Evolutionary conservation across 2,888 invertebrate genomes (phyloP).

Genomic region (Horisme vitalbata): DNA sequence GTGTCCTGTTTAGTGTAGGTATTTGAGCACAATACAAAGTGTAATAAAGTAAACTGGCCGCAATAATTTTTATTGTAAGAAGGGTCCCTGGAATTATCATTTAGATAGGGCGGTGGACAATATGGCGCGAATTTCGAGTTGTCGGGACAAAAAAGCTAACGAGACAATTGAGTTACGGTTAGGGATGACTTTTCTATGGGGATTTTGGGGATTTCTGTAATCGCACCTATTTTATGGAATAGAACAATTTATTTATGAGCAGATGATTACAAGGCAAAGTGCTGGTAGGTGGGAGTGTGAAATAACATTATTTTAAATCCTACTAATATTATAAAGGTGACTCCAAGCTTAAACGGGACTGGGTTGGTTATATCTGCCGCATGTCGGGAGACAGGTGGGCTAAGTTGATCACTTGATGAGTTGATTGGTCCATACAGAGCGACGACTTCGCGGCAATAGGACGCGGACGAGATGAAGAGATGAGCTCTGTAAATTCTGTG

Average conservation of each 20-base stretch:
- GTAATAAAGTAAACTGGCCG: slow-evolving; percentile 81
- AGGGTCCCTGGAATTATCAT: slow-evolving; percentile 78
- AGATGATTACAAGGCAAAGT: too few relatives aligned
- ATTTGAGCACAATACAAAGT: slow-evolving; percentile 76
- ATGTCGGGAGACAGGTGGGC: too few relatives aligned
- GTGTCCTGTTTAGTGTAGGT: slow-evolving; percentile 43
- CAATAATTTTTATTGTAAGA: slow-evolving; percentile 81
- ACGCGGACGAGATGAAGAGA: too few relatives aligned
- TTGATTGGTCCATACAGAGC: too few relatives aligned
- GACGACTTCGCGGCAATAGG: too few relatives aligned
- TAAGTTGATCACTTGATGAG: too few relatives aligned
- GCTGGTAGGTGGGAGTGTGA: too few relatives aligned
- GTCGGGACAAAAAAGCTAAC: slow-evolving; percentile 56
- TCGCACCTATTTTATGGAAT: slow-evolving; percentile 56
- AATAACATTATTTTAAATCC: too few relatives aligned
- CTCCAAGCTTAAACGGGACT: too few relatives aligned
- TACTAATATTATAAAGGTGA: too few relatives aligned
- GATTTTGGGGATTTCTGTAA: slow-evolving; percentile 56
- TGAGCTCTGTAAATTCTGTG: too few relatives aligned
- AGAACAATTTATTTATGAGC: slow-evolving; percentile 38
- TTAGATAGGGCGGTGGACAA: slow-evolving; percentile 77
- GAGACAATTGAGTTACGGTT: slow-evolving; percentile 65
- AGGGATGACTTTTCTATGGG: slow-evolving; percentile 57
- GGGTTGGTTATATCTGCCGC: too few relatives aligned
- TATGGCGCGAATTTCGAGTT: slow-evolving; percentile 70